A percentile compares a stretch with the other conserved stretches of the same genome.
Evolutionary conservation across 2,113 vertebrate species (phyloP).

Genomic region (Trogon surrucura): DNA sequence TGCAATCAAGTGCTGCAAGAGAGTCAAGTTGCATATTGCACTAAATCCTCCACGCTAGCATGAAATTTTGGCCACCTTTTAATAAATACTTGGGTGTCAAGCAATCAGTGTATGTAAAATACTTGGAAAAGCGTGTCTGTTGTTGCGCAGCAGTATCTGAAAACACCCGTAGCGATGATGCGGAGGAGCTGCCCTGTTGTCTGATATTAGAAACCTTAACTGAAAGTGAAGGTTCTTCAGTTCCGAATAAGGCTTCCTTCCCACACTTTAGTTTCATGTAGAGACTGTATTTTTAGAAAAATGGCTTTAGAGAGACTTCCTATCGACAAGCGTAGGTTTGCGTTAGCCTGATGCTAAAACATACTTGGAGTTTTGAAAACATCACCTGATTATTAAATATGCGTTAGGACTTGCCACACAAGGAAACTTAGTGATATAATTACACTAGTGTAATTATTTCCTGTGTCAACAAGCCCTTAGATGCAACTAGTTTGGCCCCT

Average conservation of each 20-base stretch:
- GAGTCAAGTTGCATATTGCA: background rate
- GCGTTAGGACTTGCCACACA: constrained; percentile 25
- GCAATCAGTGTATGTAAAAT: background rate
- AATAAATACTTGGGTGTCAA: background rate
- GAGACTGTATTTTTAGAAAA: background rate
- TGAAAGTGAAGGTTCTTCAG: background rate
- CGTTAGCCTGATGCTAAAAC: background rate
- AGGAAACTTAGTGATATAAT: constrained; percentile 33
- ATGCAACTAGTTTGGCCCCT: constrained; percentile 22
- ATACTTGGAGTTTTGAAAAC: constrained; percentile 11
- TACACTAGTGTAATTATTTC: constrained; percentile 22
- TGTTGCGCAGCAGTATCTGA: background rate
- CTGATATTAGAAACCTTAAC: background rate
- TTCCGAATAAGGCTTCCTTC: background rate
- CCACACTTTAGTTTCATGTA: background rate
- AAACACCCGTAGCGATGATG: background rate
- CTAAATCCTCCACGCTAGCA: background rate
- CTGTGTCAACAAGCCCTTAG: constrained; percentile 42
- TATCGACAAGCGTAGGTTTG: fast-evolving
- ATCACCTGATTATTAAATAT: constrained; percentile 18
- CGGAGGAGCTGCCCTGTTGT: background rate
- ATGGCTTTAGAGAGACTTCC: background rate
- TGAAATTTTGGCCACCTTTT: background rate
- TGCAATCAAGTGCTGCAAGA: background rate
- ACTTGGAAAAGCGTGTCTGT: background rate